Conservation (phyloP, 2,797 vertebrate genomes). For the Enteromius trimaculatus region DNA sequence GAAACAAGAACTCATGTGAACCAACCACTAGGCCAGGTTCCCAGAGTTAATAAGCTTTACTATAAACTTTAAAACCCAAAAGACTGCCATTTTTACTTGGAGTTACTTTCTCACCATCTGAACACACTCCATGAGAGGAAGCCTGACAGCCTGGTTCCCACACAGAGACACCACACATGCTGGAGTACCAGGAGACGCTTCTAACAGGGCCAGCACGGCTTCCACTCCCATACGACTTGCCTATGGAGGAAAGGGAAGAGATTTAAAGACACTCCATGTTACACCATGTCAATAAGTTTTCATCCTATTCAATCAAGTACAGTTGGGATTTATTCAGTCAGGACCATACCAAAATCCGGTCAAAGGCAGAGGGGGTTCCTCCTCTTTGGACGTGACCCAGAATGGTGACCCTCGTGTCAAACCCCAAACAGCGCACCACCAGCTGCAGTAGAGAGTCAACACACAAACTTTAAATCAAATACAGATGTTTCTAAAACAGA, state of each 20-base stretch:
- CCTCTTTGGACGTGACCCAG: conserved; percentile 93
- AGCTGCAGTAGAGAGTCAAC: conserved; percentile 73
- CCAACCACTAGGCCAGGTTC: not conserved
- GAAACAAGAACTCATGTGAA: not conserved
- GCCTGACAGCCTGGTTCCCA: conserved; percentile 90
- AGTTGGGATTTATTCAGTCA: not conserved
- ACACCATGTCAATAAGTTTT: not conserved
- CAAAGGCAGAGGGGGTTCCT: conserved; percentile 92
- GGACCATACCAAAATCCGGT: conserved; percentile 73
- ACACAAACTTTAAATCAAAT: not conserved
- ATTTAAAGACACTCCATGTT: not conserved
- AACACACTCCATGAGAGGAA: conserved; percentile 93
- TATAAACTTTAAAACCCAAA: conserved; percentile 1
- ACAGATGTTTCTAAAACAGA: not conserved
- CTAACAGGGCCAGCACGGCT: conserved; percentile 91
- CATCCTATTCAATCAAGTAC: not conserved
- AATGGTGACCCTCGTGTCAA: conserved; percentile 91
- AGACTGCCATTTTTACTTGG: not conserved
- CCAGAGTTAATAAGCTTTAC: not conserved
- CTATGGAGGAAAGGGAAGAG: conserved; percentile 65
- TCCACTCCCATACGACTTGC: conserved; percentile 95
- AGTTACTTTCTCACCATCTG: conserved; percentile 83
- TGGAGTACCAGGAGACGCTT: conserved; percentile 89
- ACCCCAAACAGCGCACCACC: conserved; percentile 84
- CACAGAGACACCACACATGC: conserved; percentile 96